These are phyloP conservation scores for Drosophila neutralis DNA, from an alignment of 2,888 invertebrate genomes.

Conservation along the genomic window DNA sequence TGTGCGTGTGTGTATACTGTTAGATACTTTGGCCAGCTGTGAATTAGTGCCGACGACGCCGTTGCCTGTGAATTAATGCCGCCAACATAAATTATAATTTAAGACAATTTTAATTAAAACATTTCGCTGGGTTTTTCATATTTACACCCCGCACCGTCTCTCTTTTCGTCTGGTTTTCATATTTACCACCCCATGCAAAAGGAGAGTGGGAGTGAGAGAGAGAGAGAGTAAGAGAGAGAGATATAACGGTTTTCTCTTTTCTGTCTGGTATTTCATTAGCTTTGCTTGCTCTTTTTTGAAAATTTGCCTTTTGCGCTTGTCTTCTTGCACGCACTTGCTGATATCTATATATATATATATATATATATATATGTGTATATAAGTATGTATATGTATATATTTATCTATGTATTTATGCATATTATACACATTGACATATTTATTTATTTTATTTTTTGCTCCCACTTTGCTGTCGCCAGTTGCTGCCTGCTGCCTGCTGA, in stretches of 20 bases:
- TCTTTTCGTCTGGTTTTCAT: too few relatives aligned
- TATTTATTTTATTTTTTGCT: constrained; percentile 24
- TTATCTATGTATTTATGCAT: constrained; percentile 30
- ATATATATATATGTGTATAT: background rate
- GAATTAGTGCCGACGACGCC: constrained; percentile 58
- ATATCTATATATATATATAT: background rate
- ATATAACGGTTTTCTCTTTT: constrained; percentile 3
- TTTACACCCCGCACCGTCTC: background rate
- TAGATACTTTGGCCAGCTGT: constrained; percentile 71
- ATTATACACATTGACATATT: constrained; percentile 36
- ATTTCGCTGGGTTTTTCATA: constrained; percentile 58
- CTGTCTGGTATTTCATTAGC: constrained; percentile 47
- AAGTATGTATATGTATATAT: constrained; percentile 13
- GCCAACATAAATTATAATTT: constrained; percentile 76
- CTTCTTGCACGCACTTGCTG: constrained; percentile 40
- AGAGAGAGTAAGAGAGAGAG: background rate
- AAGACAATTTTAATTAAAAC: constrained; percentile 79
- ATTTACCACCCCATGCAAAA: too few relatives aligned
- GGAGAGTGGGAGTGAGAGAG: background rate
- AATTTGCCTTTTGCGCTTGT: constrained; percentile 28
- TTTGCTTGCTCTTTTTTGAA: constrained; percentile 47
- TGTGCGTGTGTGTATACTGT: constrained; percentile 32
- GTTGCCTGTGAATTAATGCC: constrained; percentile 72
- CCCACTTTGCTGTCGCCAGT: constrained; percentile 48
- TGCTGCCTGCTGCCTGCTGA: constrained; percentile 44